Conservation (phyloP, 2,888 invertebrate genomes). For the Dorcus parallelipipedus region DNA sequence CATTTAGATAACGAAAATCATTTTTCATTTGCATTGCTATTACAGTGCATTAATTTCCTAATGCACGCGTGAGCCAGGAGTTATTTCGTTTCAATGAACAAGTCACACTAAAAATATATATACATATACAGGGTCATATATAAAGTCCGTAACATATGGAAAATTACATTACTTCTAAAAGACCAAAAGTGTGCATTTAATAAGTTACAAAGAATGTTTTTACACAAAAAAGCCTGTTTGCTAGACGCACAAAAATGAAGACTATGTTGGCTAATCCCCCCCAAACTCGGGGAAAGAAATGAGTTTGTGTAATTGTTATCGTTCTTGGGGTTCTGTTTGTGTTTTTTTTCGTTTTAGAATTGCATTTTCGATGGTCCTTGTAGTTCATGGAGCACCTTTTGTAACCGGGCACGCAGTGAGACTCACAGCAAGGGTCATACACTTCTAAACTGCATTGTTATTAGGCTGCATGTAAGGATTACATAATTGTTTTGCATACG, state of each 20-base stretch:
- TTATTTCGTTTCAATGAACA: too few relatives aligned
- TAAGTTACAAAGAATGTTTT: too few relatives aligned
- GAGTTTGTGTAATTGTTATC: conserved; percentile 36
- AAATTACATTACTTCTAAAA: too few relatives aligned
- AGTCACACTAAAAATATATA: too few relatives aligned
- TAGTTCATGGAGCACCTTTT: conserved; percentile 53
- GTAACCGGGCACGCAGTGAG: conserved; percentile 74
- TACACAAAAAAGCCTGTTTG: conserved; percentile 40
- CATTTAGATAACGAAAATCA: background rate
- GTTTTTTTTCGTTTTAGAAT: conserved; percentile 48
- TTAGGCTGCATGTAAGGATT: conserved; percentile 67
- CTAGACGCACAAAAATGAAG: conserved; percentile 81
- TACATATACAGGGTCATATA: too few relatives aligned
- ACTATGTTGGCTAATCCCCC: conserved; percentile 70
- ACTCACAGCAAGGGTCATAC: conserved; percentile 84
- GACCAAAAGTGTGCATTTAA: too few relatives aligned
- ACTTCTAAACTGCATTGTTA: conserved; percentile 69
- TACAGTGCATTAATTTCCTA: background rate
- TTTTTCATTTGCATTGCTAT: background rate
- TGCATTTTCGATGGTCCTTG: conserved; percentile 58
- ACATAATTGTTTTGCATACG: conserved; percentile 59
- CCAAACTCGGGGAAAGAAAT: conserved; percentile 53
- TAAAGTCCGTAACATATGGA: too few relatives aligned
- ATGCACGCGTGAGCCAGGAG: too few relatives aligned
- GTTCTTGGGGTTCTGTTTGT: conserved; percentile 51